These are phyloP conservation scores for Cyphomyrmex costatus DNA, from an alignment of 1,140 invertebrate genomes.

Conservation along the genomic window DNA sequence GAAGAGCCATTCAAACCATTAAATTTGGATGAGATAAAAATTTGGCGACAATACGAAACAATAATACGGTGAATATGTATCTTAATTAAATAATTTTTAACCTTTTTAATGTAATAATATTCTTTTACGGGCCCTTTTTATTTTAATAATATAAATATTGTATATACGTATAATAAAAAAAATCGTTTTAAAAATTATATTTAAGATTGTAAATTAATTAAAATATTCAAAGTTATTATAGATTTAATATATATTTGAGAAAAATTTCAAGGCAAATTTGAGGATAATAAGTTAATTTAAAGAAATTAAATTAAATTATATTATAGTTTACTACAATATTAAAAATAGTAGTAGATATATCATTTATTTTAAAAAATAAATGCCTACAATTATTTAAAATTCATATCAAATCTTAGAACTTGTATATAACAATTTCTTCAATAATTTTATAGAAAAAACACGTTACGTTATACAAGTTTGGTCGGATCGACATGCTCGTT, in stretches of 20 bases:
- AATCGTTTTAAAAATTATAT: no score
- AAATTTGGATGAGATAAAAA: conserved; percentile 56
- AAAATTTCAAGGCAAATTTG: no score
- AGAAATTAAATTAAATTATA: no score
- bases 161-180: no score
- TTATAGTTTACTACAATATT: no score
- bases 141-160: no score
- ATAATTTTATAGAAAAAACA: not conserved
- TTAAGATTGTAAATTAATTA: no score
- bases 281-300: no score
- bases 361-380: not conserved
- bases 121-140: not conserved
- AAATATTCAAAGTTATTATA: no score
- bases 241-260: no score
- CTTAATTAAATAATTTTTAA: not conserved
- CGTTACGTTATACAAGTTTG: conserved; percentile 17
- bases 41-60: conserved; percentile 59
- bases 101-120: not conserved
- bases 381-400: not conserved
- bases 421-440: conserved; percentile 18
- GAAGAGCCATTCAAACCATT: conserved; percentile 51
- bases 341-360: not conserved
- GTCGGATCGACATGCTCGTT: not conserved
- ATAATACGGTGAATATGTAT: conserved; percentile 63
- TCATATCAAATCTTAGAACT: not conserved